Evolutionary conservation across 2,888 invertebrate genomes (phyloP).

Genomic region (Lepidonotus clava): DNA sequence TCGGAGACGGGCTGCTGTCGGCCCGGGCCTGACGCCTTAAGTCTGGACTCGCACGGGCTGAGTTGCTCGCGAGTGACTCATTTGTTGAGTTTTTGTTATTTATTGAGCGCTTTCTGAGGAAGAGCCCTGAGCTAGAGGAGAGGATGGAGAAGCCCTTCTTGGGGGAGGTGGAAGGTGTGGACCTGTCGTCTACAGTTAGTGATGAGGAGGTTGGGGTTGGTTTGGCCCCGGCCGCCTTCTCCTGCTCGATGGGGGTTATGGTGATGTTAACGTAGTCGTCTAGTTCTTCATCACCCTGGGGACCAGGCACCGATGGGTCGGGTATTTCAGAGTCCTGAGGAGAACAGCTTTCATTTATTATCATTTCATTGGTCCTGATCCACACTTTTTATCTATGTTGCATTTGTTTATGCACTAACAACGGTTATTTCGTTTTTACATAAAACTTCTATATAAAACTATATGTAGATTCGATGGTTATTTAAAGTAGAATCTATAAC

Average conservation of each 20-base stretch:
- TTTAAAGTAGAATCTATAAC: no score
- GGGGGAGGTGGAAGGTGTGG: not conserved
- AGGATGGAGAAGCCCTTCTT: slow-evolving; percentile 58
- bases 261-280: slow-evolving; percentile 62
- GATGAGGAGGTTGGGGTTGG: not conserved
- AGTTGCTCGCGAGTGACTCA: not conserved
- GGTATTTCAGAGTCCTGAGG: not conserved
- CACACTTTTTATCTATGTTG: no score
- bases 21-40: not conserved
- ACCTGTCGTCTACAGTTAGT: not conserved
- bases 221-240: not conserved
- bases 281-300: slow-evolving; percentile 25
- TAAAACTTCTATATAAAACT: no score
- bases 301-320: not conserved
- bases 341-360: not conserved
- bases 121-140: slow-evolving; percentile 56
- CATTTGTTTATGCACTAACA: no score
- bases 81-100: not conserved
- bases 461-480: no score
- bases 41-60: not conserved
- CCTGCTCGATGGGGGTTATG: slow-evolving; percentile 49
- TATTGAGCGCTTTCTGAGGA: slow-evolving; percentile 56
- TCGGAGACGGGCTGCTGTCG: not conserved
- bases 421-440: no score
- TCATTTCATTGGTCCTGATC: no score